Conservation (phyloP, 2,797 vertebrate species). For the Siniperca obscura region DNA sequence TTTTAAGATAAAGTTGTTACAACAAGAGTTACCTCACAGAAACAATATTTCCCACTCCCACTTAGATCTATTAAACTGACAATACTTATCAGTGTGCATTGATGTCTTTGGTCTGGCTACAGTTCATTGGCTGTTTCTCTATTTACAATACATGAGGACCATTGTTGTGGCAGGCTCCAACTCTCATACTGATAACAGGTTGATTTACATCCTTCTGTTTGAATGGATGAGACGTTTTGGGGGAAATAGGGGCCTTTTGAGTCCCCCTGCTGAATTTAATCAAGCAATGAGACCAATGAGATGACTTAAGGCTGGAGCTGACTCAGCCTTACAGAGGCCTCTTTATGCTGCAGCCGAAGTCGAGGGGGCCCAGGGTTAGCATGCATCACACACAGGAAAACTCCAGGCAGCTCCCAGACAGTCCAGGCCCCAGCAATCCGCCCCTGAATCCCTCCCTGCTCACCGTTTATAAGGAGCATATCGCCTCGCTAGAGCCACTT, state of each 20-base stretch:
- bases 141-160: constrained; percentile 21
- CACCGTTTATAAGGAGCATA: constrained; percentile 71
- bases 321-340: constrained; percentile 78
- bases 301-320: constrained; percentile 74
- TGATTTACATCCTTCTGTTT: constrained; percentile 58
- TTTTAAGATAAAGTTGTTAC: constrained; percentile 53
- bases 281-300: constrained; percentile 78
- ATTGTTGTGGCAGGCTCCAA: constrained; percentile 36
- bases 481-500: constrained; percentile 69
- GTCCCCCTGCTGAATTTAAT: constrained; percentile 75
- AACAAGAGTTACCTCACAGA: constrained; percentile 63
- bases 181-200: constrained; percentile 55
- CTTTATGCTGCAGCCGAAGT: constrained; percentile 77
- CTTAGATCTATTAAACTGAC: constrained; percentile 56
- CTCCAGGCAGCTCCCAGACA: constrained; percentile 78
- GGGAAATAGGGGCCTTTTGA: constrained; percentile 42
- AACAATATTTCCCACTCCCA: constrained; percentile 57
- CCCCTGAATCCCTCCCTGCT: constrained; percentile 64
- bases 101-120: constrained; percentile 46
- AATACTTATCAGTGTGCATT: constrained; percentile 45
- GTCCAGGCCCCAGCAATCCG: constrained; percentile 66
- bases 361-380: constrained; percentile 73
- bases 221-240: constrained; percentile 38
- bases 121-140: constrained; percentile 44
- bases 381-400: constrained; percentile 83